A percentile compares a stretch with the other conserved stretches of the same genome.
Evolutionary conservation across 2,888 invertebrate species (phyloP).

Genomic region (Lepetodrilus schrolli): DNA sequence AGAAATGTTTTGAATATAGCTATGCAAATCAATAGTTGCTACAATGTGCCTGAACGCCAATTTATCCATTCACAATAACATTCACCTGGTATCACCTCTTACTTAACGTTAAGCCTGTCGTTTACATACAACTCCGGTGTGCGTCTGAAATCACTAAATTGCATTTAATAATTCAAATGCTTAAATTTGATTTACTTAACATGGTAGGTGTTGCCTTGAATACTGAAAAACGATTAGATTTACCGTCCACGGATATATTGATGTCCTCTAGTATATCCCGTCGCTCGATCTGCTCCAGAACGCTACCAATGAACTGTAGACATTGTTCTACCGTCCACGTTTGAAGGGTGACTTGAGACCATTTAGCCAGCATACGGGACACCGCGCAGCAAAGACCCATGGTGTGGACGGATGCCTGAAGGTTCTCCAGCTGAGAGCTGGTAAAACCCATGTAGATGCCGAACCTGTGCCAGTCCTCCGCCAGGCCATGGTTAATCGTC

Average conservation of each 20-base stretch:
- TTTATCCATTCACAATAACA: no score
- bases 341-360: background rate
- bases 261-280: background rate
- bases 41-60: no score
- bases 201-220: no score
- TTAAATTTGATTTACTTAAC: no score
- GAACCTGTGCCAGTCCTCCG: background rate
- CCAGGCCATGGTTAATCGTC: background rate
- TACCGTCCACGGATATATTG: background rate
- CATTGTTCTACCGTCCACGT: background rate
- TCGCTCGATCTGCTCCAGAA: background rate
- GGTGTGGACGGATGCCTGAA: background rate
- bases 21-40: no score
- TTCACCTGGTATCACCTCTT: no score
- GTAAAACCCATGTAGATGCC: conserved; percentile 4
- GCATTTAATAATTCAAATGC: no score
- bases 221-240: no score
- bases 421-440: background rate
- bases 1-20: no score
- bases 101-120: no score
- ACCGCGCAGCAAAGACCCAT: background rate
- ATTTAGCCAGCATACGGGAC: conserved; percentile 8
- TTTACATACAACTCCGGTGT: no score
- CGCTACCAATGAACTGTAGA: background rate
- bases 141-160: no score